Evolutionary conservation across 2,113 vertebrate species (phyloP), one percentile per base, ranked within the genome.

Genomic region (Notarius lentiginosus): DNA sequence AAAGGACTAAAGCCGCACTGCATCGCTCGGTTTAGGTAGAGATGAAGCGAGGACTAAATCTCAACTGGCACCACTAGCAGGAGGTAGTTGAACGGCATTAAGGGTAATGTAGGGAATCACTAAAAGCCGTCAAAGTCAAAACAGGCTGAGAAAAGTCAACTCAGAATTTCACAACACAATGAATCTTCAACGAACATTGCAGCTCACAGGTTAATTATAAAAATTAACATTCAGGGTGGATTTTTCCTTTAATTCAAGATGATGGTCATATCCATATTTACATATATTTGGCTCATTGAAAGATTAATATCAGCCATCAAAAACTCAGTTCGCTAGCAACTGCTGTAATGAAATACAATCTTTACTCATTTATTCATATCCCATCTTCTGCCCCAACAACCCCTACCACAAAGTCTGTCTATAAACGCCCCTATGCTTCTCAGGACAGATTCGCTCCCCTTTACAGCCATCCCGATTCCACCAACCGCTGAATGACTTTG

Each of bases 271-370:
- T 2, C 47, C 2, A 6, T 15, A n/a, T 47, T 73, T 41, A 41
- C 4, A 4, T 53, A 51, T 51, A n/a, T 24, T 51, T 7, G 22
- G 5, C 10, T 14, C 49, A 51, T 11, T 24, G 12, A 49, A 76
- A 51, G 47, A 15, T 76, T 53, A 53, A 76, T 12, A 51, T 51
- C 24, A 76, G 47, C 22, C 2, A 1, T n/a, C 11, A 76, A 22
- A 22, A 18, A 75, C 49, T 75, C 41, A 14, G 0, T n/a, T 53
- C 14, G 11, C 47, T 76, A 76, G 22, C 22, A n/a, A 76, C 47
- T 51, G 22, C 73, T 76, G 73, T 53, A 76, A 76, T 47, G 47
- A 76, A 79, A 30, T 79, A 30, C n/a, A 30, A 58, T 79, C 53
- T 18, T 58, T 30, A 30, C 7, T 79, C 76, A 11, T 79, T 79